Evolutionary conservation across 2,888 invertebrate genomes (phyloP).

Genomic region (Pristionchus arcanus): DNA sequence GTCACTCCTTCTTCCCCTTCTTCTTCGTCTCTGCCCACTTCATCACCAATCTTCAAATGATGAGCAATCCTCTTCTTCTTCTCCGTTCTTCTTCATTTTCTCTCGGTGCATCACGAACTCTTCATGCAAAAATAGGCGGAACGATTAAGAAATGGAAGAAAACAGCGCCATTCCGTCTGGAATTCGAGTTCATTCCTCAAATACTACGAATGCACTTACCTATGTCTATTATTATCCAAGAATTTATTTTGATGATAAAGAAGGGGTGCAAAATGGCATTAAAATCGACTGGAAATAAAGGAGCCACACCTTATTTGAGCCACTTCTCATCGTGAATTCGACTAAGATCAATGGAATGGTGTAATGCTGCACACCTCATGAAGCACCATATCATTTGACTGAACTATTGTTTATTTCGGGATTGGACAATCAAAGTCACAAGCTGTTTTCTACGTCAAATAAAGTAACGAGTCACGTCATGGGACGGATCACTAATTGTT

Average conservation of each 20-base stretch:
- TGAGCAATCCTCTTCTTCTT: neutral
- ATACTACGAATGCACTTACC: neutral
- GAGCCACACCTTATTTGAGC: neutral
- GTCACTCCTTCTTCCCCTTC: neutral
- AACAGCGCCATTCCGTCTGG: conserved; percentile 31
- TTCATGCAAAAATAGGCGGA: conserved; percentile 13
- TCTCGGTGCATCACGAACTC: neutral
- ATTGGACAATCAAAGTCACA: neutral
- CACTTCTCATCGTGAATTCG: neutral
- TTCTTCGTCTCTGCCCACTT: neutral
- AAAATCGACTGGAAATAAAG: neutral
- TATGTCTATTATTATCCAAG: neutral
- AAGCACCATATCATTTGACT: neutral
- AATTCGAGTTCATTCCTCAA: neutral
- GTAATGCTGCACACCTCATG: neutral
- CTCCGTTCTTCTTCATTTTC: neutral
- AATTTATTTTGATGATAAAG: neutral
- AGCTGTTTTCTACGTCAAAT: neutral
- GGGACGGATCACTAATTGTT: conserved; percentile 14
- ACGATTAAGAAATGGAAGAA: neutral
- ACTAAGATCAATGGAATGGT: neutral
- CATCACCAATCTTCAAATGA: neutral
- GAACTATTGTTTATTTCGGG: neutral
- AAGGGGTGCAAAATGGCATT: neutral
- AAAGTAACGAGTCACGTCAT: neutral